Base-by-base conservation (phyloP, 2,113 vertebrate species). In the Entelurus aequoreus region DNA sequence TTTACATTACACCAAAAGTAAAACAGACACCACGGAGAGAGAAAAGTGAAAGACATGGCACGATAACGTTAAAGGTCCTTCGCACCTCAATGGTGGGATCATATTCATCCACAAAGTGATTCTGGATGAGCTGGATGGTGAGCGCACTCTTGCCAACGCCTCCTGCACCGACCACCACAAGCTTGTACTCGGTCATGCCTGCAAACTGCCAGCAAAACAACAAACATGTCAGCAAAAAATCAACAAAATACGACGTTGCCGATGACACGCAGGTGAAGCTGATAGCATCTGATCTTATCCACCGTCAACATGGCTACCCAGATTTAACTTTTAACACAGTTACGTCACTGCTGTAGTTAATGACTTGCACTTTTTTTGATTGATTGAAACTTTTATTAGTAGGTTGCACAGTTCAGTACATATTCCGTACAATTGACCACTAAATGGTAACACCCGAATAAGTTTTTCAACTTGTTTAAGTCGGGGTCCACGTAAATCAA, bases 81-180 rank as follows among this genome's bases (percentile, higher is more conserved):
- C 66, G 76, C 63, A 92, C 90, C 89, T 91, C 90, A n/a, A 91
- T 92, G 21, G 90, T 91, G 9, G 90, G 90, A 61, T 92, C 90
- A 48, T 91, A 91, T 51, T 90, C 89, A 15, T 93, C 92, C 37
- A 93, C 92, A 63, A 93, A 92, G 78, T 93, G 92, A 68, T 93
- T 93, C 78, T 93, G 92, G 78, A 92, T 92, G 75, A 93, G 89
- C 74, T 93, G 92, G 67, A 93, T 93, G 66, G 92, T 93, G 38
- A 93, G 85, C 1, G 92, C 92, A 48, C 92, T 93, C 86, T 93
- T 93, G n/a, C 92, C 92, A 62, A 93, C 92, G 11, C 92, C 92
- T 77, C 92, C 92, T 60, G 91, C 91, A 6, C 92, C 92, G 21
- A 93, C 92, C 68, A 93, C 92, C 66, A 93, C 92, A 19, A 93